These are phyloP conservation scores for Hyperoplus lanceolatus DNA, from an alignment of 2,797 vertebrate species.

Conservation along the genomic window DNA sequence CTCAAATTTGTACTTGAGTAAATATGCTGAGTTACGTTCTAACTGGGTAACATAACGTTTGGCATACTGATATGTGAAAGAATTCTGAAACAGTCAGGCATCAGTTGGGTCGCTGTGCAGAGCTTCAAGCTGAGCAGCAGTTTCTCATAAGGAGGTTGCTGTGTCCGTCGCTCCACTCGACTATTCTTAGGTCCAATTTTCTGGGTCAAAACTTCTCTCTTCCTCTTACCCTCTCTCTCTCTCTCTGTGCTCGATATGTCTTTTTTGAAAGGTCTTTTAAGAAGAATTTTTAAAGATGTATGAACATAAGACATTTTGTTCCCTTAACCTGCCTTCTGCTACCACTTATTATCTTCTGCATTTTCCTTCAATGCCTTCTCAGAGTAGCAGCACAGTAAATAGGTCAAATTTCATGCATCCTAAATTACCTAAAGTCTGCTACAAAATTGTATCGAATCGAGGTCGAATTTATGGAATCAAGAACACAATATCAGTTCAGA, in stretches of 20 bases:
- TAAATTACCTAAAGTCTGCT: background rate
- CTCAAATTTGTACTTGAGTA: too few relatives aligned
- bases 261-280: background rate
- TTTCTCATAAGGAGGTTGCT: slow-evolving; percentile 43
- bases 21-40: too few relatives aligned
- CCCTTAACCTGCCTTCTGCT: background rate
- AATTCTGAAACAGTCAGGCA: slow-evolving; percentile 17
- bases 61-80: background rate
- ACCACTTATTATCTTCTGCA: background rate
- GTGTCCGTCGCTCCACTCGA: slow-evolving; percentile 33
- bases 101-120: slow-evolving; percentile 15
- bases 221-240: slow-evolving; percentile 27
- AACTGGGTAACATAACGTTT: background rate
- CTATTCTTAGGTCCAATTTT: slow-evolving; percentile 79
- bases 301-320: background rate
- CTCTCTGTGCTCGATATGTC: background rate
- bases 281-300: background rate
- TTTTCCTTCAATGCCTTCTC: background rate
- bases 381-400: background rate
- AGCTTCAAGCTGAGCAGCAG: slow-evolving; percentile 43
- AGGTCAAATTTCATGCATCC: slow-evolving; percentile 9
- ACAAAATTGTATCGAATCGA: background rate
- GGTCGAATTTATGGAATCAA: slow-evolving; percentile 2
- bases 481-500: background rate
- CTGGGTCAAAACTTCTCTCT: slow-evolving; percentile 66